Percentiles rank a stretch among this genome's conserved stretches.
Evolutionary conservation across 2,113 vertebrate genomes (phyloP).

Genomic region (Steatornis caripensis): DNA sequence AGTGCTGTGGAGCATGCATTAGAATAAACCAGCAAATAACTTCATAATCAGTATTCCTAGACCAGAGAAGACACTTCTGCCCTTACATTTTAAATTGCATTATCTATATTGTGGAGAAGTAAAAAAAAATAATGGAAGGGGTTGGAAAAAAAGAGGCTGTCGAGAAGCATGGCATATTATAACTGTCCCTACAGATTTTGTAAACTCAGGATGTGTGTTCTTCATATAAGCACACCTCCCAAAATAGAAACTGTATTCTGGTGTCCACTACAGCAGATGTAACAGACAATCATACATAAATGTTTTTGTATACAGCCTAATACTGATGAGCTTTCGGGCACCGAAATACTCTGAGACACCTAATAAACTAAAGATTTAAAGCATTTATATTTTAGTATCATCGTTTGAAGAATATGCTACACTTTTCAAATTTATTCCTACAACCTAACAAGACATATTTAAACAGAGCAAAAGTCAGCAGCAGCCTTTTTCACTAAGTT

Average conservation of each 20-base stretch:
- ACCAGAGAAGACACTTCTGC: background rate
- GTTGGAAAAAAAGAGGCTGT: background rate
- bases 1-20: background rate
- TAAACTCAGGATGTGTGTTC: background rate
- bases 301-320: background rate
- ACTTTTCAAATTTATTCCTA: background rate
- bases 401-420: background rate
- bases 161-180: background rate
- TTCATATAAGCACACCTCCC: background rate
- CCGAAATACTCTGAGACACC: background rate
- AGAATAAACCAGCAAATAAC: background rate
- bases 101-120: background rate
- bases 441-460: background rate
- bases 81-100: background rate
- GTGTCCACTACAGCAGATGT: background rate
- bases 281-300: background rate
- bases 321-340: background rate
- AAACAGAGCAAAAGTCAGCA: background rate
- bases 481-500: background rate
- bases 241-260: background rate
- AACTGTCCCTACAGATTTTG: background rate
- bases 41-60: background rate
- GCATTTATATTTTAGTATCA: background rate
- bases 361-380: background rate
- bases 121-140: background rate